phyloP scores from a whole-genome alignment of 1,140 invertebrate genomes.

The Drosophila parabipectinata region DNA sequence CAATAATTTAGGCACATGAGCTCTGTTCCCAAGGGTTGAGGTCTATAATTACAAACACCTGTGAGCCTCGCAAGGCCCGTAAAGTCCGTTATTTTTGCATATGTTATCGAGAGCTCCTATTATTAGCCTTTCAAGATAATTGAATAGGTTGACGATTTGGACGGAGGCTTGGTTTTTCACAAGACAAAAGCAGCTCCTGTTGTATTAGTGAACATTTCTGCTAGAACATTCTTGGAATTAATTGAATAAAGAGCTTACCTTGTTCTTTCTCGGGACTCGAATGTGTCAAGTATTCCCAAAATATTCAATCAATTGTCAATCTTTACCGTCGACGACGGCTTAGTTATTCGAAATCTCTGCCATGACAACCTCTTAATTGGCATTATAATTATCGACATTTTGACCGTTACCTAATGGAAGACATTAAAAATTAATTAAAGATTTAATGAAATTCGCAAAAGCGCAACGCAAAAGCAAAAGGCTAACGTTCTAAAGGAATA shows the following conservation, averaged over 20 bases:
- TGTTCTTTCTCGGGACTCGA: neutral
- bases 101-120: constrained; percentile 17
- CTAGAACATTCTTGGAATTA: neutral
- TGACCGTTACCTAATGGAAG: constrained; percentile 5
- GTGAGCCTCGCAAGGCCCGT: neutral
- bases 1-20: constrained; percentile 17
- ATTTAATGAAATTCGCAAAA: neutral
- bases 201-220: neutral
- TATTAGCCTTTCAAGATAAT: constrained; percentile 20
- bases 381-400: constrained; percentile 31
- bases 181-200: constrained; percentile 1
- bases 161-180: neutral
- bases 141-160: constrained; percentile 1
- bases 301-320: constrained; percentile 11
- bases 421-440: constrained; percentile 36
- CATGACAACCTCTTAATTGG: constrained; percentile 44
- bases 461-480: neutral
- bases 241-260: neutral
- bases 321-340: constrained; percentile 14
- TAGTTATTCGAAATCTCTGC: constrained; percentile 6
- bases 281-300: constrained; percentile 12
- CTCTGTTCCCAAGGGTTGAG: neutral
- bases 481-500: neutral
- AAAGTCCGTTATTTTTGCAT: constrained; percentile 3
- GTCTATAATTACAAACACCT: constrained; percentile 20